These are phyloP conservation scores for Galago senegalensis DNA, from an alignment of 2,797 vertebrate genomes.

Conservation along the genomic window DNA sequence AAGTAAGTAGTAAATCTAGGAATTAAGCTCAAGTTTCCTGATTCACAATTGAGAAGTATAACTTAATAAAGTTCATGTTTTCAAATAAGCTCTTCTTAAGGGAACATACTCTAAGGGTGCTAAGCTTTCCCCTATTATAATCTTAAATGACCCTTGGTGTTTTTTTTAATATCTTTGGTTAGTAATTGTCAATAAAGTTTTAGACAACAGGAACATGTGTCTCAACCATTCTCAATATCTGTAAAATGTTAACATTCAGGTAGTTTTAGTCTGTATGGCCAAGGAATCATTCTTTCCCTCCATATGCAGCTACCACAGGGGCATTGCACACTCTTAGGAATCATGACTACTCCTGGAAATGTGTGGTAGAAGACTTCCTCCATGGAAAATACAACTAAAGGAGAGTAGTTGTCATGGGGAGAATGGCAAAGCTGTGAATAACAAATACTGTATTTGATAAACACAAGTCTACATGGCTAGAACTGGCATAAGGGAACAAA, in stretches of 20 bases:
- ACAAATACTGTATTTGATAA: constrained; percentile 43
- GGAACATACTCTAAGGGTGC: background rate
- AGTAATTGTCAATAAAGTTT: constrained; percentile 77
- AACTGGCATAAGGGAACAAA: constrained; percentile 4
- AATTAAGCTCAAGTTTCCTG: constrained; percentile 61
- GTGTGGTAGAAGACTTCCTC: background rate
- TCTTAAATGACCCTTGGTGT: constrained; percentile 52
- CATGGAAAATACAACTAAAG: constrained; percentile 32
- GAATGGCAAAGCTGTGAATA: constrained; percentile 40
- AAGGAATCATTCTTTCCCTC: constrained; percentile 55
- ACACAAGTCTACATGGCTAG: background rate
- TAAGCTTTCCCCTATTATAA: constrained; percentile 38
- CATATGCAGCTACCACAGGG: background rate
- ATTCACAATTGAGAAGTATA: constrained; percentile 44
- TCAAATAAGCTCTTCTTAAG: constrained; percentile 9
- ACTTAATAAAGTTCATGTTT: constrained; percentile 20
- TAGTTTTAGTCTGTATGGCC: background rate
- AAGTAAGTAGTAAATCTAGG: constrained; percentile 62
- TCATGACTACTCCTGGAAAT: background rate
- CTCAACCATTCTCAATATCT: constrained; percentile 50
- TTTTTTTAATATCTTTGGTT: constrained; percentile 73
- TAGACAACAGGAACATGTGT: constrained; percentile 73
- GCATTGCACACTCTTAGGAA: constrained; percentile 5
- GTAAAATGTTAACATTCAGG: constrained; percentile 62
- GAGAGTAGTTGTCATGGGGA: background rate